A percentile compares a stretch with the other conserved stretches of the same genome.
These are phyloP conservation scores for Pseudanteris insignis DNA, from an alignment of 2,888 invertebrate species.

Conservation along the genomic window DNA sequence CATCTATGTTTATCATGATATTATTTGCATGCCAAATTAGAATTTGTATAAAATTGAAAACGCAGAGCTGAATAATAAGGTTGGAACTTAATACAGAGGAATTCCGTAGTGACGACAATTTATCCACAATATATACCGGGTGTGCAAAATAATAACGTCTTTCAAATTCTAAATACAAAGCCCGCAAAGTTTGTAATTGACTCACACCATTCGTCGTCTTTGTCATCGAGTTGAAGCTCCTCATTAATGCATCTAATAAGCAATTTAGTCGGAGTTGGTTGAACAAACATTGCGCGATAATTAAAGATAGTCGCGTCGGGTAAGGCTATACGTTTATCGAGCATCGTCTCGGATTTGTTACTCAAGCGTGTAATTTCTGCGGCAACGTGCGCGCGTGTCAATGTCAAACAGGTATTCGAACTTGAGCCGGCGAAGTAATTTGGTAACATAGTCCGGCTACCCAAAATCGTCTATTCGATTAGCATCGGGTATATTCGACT, in stretches of 20 bases:
- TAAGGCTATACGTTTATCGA: conserved; percentile 22
- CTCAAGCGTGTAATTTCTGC: conserved; percentile 16
- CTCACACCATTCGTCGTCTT: conserved; percentile 10
- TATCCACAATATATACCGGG: too few relatives aligned
- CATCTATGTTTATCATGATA: too few relatives aligned
- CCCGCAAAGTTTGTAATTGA: conserved; percentile 14
- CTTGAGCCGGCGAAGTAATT: conserved; percentile 22
- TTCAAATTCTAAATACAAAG: conserved; percentile 1
- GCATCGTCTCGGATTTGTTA: conserved; percentile 16
- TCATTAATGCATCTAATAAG: conserved; percentile 34
- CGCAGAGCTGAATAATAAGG: too few relatives aligned
- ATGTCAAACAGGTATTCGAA: conserved; percentile 22
- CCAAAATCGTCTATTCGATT: conserved; percentile 33
- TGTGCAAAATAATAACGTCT: too few relatives aligned
- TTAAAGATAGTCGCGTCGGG: conserved; percentile 14
- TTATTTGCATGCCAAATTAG: too few relatives aligned
- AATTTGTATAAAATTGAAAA: too few relatives aligned
- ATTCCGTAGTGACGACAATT: too few relatives aligned
- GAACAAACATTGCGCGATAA: conserved; percentile 30
- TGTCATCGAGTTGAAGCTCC: conserved; percentile 10
- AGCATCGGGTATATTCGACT: conserved; percentile 22
- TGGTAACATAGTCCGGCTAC: conserved; percentile 10
- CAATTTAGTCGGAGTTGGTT: conserved; percentile 31
- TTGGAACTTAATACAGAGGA: too few relatives aligned
- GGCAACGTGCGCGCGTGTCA: conserved; percentile 4